Base-by-base conservation (phyloP, 2,888 invertebrate species). In the Ennomos fuscantarius region DNA sequence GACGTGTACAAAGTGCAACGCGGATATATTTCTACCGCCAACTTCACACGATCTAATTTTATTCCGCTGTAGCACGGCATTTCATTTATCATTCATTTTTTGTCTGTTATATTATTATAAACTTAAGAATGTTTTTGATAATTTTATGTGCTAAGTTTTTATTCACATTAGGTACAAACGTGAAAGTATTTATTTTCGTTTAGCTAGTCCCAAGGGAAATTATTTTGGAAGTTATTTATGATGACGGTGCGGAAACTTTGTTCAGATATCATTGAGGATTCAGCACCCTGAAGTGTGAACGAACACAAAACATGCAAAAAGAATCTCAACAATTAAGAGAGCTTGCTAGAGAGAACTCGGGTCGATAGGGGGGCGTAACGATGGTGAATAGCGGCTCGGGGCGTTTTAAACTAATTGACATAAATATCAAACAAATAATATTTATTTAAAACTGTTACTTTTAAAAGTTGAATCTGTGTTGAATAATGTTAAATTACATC, bases 401-500 rank as follows among this genome's bases (percentile, higher is more conserved):
- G 53, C 55, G 59, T 55, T 53, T 64, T 56, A 58, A 55, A 67
- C 62, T 62, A 66, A 50, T 64, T 69, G 12, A 55, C 55, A 52
- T 62, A 66, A 69, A 66, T 68, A 60, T 56, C 43, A 55, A 56
- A 72, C 70, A 72, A 63, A 60, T 69, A 70, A 68, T 70, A 70
- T 70, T 64, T 73, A 72, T 83, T 81, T 81, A 78, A 77, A 79
- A 76, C 78, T 84, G 84, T 87, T 88, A 80, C 73, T 86, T 81
- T 78, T 78, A 74, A 77, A n/a, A 85, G 81, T 85, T 86, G 74
- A 86, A 79, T 80, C 79, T 86, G 78, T 86, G 85, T 87, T 89
- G 79, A 84, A 79, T 88, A 83, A 86, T 87, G 78, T 87, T 86
- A 79, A 82, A 83, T 79, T 74, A 81, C 79, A 83, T 86, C 81